Percentiles rank a stretch among this genome's conserved stretches.
These are phyloP conservation scores for Xerus rutilus DNA, from an alignment of 2,797 vertebrate genomes.

Conservation along the genomic window DNA sequence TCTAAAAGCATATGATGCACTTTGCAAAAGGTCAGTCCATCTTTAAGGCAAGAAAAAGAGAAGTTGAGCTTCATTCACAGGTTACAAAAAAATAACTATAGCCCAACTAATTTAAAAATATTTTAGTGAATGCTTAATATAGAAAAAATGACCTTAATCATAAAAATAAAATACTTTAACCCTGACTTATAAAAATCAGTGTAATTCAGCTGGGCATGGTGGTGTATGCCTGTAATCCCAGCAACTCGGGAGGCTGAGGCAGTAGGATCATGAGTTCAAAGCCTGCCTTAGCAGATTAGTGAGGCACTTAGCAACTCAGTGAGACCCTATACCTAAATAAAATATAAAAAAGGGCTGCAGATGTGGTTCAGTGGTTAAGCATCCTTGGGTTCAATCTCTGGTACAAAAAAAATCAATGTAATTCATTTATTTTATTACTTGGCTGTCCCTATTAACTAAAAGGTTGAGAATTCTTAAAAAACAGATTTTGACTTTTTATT, in stretches of 20 bases:
- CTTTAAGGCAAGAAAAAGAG: not conserved
- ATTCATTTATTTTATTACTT: not conserved
- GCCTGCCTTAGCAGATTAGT: too few species aligned
- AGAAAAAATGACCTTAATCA: conserved; percentile 50
- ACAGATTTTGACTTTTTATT: conserved; percentile 11
- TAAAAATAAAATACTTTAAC: conserved; percentile 15
- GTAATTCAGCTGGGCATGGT: too few species aligned
- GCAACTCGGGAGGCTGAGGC: too few species aligned
- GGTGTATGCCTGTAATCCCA: too few species aligned
- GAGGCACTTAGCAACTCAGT: too few species aligned
- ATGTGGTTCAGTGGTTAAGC: too few species aligned
- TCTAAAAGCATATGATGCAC: not conserved
- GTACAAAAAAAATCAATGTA: too few species aligned
- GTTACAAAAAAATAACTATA: conserved; percentile 9
- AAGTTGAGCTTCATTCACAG: not conserved
- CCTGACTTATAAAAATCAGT: conserved; percentile 33
- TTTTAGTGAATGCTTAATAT: conserved; percentile 27
- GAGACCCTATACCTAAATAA: too few species aligned
- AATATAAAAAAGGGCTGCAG: too few species aligned
- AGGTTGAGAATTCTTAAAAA: not conserved
- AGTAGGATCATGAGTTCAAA: too few species aligned
- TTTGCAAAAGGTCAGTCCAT: conserved; percentile 30
- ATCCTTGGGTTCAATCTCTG: too few species aligned
- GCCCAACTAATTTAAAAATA: conserved; percentile 42
- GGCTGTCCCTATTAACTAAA: conserved; percentile 20